Evolutionary conservation across 2,888 invertebrate genomes (phyloP).

Genomic region (Eristalinus sepulchralis): DNA sequence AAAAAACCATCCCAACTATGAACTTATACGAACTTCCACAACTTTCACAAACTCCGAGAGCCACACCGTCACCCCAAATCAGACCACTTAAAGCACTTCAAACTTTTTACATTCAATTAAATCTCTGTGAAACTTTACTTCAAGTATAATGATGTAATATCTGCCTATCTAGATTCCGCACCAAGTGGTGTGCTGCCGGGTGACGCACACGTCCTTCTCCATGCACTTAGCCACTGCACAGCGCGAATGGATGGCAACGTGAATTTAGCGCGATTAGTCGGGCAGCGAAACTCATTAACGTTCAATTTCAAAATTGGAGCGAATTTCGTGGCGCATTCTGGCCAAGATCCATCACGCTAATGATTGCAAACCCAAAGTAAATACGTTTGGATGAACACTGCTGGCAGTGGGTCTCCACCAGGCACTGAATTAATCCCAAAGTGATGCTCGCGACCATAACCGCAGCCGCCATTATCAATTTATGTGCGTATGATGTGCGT

Average conservation of each 20-base stretch:
- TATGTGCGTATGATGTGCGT: conserved; percentile 24
- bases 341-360: conserved; percentile 33
- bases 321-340: conserved; percentile 20
- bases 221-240: conserved; percentile 43
- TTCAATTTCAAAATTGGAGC: conserved; percentile 62
- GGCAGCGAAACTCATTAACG: conserved; percentile 68
- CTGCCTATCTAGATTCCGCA: conserved; percentile 12
- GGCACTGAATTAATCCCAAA: conserved; percentile 49
- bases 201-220: background rate
- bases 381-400: conserved; percentile 39
- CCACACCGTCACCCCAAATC: conserved; percentile 42
- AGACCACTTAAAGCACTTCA: conserved; percentile 64
- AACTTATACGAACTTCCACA: background rate
- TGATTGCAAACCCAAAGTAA: conserved; percentile 50
- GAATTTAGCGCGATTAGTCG: conserved; percentile 57
- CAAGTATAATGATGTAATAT: conserved; percentile 21
- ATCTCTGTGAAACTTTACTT: conserved; percentile 44
- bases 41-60: conserved; percentile 29
- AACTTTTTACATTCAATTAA: conserved; percentile 70
- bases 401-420: conserved; percentile 43
- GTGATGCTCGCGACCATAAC: conserved; percentile 58
- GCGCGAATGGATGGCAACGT: conserved; percentile 1
- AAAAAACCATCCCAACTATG: background rate
- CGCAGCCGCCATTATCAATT: conserved; percentile 56
- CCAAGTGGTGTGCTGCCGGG: background rate